These are phyloP conservation scores for Cotesia glomerata DNA, from an alignment of 1,140 invertebrate genomes.

Conservation along the genomic window DNA sequence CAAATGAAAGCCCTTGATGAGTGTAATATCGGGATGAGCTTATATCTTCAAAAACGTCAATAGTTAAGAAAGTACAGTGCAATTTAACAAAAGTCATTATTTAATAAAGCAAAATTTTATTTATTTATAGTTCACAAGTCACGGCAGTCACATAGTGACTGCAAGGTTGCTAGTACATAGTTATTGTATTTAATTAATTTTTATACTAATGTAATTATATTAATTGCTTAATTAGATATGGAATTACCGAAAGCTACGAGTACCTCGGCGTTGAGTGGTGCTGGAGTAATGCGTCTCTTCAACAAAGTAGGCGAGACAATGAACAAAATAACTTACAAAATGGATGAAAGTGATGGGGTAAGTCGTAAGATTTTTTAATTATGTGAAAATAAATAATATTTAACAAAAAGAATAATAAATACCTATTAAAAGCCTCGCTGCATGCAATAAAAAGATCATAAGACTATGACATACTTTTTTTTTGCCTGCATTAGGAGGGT, in stretches of 20 bases:
- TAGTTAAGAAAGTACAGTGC: too few relatives aligned
- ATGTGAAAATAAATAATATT: not conserved
- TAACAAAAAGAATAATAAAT: conserved; percentile 6
- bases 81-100: too few relatives aligned
- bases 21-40: too few relatives aligned
- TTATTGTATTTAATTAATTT: too few relatives aligned
- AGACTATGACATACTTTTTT: conserved; percentile 47
- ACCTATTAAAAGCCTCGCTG: conserved; percentile 27
- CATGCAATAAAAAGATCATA: conserved; percentile 41
- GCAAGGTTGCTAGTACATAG: too few relatives aligned
- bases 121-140: too few relatives aligned
- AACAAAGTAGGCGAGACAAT: conserved; percentile 97
- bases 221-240: conserved; percentile 63
- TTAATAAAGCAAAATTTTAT: too few relatives aligned
- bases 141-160: too few relatives aligned
- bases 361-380: conserved; percentile 48
- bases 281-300: conserved; percentile 92
- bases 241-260: conserved; percentile 95
- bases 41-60: too few relatives aligned
- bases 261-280: conserved; percentile 95
- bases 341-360: conserved; percentile 98
- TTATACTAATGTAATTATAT: too few relatives aligned
- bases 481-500: conserved; percentile 52
- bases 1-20: too few relatives aligned
- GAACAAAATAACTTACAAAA: conserved; percentile 98